phyloP scores from a whole-genome alignment of 2,888 invertebrate species.

The Xanthostigma xanthostigma region DNA sequence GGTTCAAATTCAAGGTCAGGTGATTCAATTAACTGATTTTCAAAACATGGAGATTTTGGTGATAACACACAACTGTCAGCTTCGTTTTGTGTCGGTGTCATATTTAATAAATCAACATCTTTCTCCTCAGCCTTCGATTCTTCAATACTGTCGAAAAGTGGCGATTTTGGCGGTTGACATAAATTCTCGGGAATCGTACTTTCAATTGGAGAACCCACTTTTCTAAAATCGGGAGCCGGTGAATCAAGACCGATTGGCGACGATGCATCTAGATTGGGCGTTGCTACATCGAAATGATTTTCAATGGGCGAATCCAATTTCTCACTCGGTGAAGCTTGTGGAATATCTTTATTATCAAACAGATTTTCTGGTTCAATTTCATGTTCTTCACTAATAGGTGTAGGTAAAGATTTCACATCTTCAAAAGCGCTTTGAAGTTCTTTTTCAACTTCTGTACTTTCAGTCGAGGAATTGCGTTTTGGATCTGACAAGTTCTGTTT shows the following conservation, averaged over 20 bases:
- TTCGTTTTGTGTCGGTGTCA: no score
- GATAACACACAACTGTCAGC: no score
- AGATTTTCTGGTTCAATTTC: background rate
- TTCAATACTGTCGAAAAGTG: slow-evolving; percentile 4
- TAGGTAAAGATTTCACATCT: background rate
- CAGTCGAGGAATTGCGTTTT: background rate
- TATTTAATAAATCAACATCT: no score
- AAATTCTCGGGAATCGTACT: background rate
- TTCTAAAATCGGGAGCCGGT: background rate
- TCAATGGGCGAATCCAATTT: background rate
- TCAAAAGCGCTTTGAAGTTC: background rate
- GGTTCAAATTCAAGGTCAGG: background rate
- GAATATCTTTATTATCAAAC: background rate
- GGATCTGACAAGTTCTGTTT: no score
- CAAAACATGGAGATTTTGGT: no score
- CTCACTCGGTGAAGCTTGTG: background rate
- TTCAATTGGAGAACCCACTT: slow-evolving; percentile 2
- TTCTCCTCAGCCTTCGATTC: background rate
- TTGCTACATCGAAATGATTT: background rate
- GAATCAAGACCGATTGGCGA: background rate
- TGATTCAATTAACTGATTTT: no score
- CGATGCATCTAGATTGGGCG: background rate
- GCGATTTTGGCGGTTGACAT: background rate
- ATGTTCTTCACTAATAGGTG: background rate
- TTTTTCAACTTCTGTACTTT: background rate